Evolutionary conservation across 2,888 invertebrate species (phyloP).

Genomic region (Crocallis elinguaria): DNA sequence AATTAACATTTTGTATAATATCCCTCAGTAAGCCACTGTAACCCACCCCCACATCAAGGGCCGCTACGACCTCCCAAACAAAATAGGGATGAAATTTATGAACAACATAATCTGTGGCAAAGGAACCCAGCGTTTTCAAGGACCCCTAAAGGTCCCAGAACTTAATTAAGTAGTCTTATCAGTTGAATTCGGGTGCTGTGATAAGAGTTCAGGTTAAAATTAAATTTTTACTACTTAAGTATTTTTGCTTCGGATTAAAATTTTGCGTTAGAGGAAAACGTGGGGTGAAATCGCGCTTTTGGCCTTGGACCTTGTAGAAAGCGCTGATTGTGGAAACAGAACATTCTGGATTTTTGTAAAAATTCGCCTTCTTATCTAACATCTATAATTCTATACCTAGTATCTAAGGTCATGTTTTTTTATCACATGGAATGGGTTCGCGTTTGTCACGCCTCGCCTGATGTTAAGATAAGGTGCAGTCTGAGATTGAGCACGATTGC

Average conservation of each 20-base stretch:
- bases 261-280: slow-evolving; percentile 9
- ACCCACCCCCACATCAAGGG: too few species aligned
- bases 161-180: slow-evolving; percentile 40
- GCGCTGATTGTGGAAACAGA: slow-evolving; percentile 4
- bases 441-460: too few species aligned
- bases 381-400: too few species aligned
- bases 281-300: slow-evolving; percentile 5
- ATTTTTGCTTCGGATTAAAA: slow-evolving; percentile 21
- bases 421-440: too few species aligned
- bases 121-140: neutral
- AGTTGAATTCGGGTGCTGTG: slow-evolving; percentile 24
- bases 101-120: slow-evolving; percentile 1
- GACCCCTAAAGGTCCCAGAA: slow-evolving; percentile 26
- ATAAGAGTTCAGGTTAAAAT: slow-evolving; percentile 34
- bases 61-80: too few species aligned
- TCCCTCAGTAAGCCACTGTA: too few species aligned
- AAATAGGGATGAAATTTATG: neutral
- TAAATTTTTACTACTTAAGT: slow-evolving; percentile 31
- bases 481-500: too few species aligned
- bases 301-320: neutral
- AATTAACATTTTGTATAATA: too few species aligned
- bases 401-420: too few species aligned
- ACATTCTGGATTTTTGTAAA: too few species aligned
- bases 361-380: too few species aligned
- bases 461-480: too few species aligned